Conservation (phyloP, 2,113 vertebrate genomes). For the Xerus inauris region DNA sequence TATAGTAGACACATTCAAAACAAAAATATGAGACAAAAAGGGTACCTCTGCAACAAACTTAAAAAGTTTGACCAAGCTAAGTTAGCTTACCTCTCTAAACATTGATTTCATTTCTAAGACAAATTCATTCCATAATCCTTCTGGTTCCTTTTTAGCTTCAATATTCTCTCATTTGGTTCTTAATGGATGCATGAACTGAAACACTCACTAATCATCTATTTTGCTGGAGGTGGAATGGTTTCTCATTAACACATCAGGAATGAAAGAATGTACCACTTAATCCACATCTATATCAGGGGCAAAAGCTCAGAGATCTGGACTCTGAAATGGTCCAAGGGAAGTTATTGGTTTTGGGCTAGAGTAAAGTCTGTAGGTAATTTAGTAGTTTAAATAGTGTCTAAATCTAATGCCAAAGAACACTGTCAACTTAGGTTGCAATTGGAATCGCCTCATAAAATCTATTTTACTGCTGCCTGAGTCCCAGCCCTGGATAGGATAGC, state of each 20-base stretch:
- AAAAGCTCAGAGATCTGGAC: background rate
- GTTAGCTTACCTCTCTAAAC: background rate
- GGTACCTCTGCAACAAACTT: background rate
- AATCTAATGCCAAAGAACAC: background rate
- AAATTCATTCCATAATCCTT: constrained; percentile 21
- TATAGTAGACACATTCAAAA: constrained; percentile 18
- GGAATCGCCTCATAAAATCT: background rate
- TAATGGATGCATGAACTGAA: background rate
- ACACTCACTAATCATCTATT: background rate
- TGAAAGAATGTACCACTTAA: background rate
- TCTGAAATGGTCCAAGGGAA: background rate
- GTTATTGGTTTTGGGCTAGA: background rate
- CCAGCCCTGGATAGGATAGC: background rate
- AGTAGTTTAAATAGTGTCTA: background rate
- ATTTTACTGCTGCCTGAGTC: background rate
- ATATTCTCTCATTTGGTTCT: background rate
- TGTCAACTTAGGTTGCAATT: background rate
- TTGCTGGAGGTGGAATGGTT: background rate
- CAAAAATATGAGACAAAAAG: background rate
- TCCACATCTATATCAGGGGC: background rate
- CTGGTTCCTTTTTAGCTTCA: background rate
- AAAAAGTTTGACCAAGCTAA: background rate
- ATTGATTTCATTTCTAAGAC: background rate
- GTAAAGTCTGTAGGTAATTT: background rate
- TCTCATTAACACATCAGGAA: background rate